Conservation (phyloP, 2,113 vertebrate genomes). For the Brachyistius frenatus region DNA sequence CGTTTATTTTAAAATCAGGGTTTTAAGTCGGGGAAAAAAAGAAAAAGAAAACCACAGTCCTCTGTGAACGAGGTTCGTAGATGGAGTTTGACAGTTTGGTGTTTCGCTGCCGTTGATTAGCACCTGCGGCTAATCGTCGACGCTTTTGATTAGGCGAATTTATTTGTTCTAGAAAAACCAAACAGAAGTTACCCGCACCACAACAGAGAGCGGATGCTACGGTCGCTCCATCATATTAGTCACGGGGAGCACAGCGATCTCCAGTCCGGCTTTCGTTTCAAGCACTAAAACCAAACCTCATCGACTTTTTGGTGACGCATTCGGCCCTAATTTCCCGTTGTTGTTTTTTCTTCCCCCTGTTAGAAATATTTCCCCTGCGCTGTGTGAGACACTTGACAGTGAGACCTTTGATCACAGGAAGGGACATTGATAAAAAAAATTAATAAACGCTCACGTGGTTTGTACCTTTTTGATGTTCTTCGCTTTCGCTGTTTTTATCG, state of each 20-base stretch:
- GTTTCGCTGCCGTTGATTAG: slow-evolving; percentile 30
- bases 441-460: slow-evolving; percentile 66
- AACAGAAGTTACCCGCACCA: slow-evolving; percentile 33
- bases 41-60: background rate
- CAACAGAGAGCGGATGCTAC: slow-evolving; percentile 39
- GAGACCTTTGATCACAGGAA: slow-evolving; percentile 67
- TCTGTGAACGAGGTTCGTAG: slow-evolving; percentile 1
- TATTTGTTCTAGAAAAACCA: slow-evolving; percentile 33
- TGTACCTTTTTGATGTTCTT: slow-evolving; percentile 45
- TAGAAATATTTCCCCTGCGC: slow-evolving; percentile 51
- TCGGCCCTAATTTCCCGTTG: slow-evolving; percentile 67
- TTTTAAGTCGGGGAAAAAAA: background rate
- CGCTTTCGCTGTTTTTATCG: slow-evolving; percentile 24
- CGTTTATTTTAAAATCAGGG: slow-evolving; percentile 7
- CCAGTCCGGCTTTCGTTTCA: slow-evolving; percentile 48
- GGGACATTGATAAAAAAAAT: slow-evolving; percentile 53
- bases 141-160: slow-evolving; percentile 21
- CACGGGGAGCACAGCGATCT: slow-evolving; percentile 43
- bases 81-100: slow-evolving; percentile 38
- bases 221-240: slow-evolving; percentile 33
- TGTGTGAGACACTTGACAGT: slow-evolving; percentile 46
- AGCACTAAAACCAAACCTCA: slow-evolving; percentile 55
- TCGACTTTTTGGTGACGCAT: slow-evolving; percentile 26
- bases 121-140: slow-evolving; percentile 24
- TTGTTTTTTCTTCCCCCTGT: slow-evolving; percentile 36